Conservation (phyloP, 35 echinoderm and acorn worm genomes). For the Ophioderma brevispina region DNA sequence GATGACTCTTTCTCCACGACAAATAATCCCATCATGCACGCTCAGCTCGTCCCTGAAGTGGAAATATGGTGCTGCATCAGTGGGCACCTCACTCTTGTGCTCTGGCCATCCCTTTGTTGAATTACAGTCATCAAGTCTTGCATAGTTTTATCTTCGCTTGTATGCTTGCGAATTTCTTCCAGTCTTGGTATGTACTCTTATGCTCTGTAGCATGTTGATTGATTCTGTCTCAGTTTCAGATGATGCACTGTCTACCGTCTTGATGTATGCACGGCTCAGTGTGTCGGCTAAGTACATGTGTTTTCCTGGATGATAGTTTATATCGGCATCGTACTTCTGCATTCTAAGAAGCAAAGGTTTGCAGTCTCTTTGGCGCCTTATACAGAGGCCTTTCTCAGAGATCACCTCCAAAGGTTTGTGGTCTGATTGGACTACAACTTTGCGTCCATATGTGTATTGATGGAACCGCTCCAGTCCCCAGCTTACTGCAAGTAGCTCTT, state of each 20-base stretch:
- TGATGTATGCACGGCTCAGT: conserved; percentile 32
- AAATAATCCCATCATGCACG: conserved; percentile 23
- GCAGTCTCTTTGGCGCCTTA: conserved; percentile 35
- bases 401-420: conserved; percentile 61
- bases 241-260: not conserved
- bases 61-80: not conserved
- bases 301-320: conserved; percentile 47
- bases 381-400: conserved; percentile 20
- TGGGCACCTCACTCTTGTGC: not conserved
- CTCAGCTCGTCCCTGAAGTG: conserved; percentile 7
- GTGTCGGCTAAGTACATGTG: conserved; percentile 52
- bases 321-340: conserved; percentile 29
- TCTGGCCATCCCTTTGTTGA: conserved; percentile 33
- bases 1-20: conserved; percentile 15
- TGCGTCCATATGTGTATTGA: conserved; percentile 44
- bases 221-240: not conserved
- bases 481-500: conserved; percentile 46
- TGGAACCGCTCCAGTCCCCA: conserved; percentile 40
- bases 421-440: conserved; percentile 18
- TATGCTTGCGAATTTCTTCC: not conserved
- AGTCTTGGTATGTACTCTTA: not conserved
- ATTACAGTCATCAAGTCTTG: not conserved
- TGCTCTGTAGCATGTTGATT: not conserved
- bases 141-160: not conserved
- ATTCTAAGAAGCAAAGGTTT: conserved; percentile 38